Evolutionary conservation across 1,140 invertebrate species (phyloP).

Genomic region (Doryteuthis pealeii): DNA sequence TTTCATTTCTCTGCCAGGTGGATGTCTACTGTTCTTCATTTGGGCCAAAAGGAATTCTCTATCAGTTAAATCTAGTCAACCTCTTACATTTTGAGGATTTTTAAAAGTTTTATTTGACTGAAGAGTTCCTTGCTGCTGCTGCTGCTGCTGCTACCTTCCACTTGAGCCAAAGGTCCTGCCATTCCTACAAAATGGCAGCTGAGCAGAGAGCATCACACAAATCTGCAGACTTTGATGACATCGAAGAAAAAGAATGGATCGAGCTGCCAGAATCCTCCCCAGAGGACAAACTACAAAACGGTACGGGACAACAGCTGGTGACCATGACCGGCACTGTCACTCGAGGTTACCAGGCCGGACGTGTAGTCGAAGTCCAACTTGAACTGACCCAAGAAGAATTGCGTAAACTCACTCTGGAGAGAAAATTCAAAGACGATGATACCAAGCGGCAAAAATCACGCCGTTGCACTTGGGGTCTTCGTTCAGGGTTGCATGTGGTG

Average conservation of each 20-base stretch:
- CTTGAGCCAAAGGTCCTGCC: too few relatives aligned
- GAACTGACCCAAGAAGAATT: slow-evolving; percentile 66
- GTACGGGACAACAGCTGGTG: slow-evolving; percentile 27
- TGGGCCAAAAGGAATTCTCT: too few relatives aligned
- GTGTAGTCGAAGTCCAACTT: slow-evolving; percentile 72
- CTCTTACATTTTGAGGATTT: too few relatives aligned
- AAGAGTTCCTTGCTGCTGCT: too few relatives aligned
- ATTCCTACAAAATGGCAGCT: neutral
- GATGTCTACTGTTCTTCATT: too few relatives aligned
- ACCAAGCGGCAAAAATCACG: neutral
- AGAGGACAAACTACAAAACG: slow-evolving; percentile 11
- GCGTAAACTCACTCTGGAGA: slow-evolving; percentile 71
- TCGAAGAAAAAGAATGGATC: slow-evolving; percentile 23
- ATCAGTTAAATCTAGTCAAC: too few relatives aligned
- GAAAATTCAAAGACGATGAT: slow-evolving; percentile 55
- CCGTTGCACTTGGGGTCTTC: slow-evolving; percentile 64
- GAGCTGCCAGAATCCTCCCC: slow-evolving; percentile 25
- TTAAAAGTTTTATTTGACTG: too few relatives aligned
- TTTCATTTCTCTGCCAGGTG: too few relatives aligned
- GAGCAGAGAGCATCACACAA: neutral
- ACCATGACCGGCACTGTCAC: slow-evolving; percentile 72
- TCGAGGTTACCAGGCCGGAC: slow-evolving; percentile 72
- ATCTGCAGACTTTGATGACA: neutral
- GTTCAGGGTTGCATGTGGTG: slow-evolving; percentile 70
- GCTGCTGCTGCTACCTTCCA: too few relatives aligned